Percentiles rank a stretch among this genome's conserved stretches.
phyloP scores from a whole-genome alignment of 1,140 invertebrate genomes.

The Drosophila sechellia region DNA sequence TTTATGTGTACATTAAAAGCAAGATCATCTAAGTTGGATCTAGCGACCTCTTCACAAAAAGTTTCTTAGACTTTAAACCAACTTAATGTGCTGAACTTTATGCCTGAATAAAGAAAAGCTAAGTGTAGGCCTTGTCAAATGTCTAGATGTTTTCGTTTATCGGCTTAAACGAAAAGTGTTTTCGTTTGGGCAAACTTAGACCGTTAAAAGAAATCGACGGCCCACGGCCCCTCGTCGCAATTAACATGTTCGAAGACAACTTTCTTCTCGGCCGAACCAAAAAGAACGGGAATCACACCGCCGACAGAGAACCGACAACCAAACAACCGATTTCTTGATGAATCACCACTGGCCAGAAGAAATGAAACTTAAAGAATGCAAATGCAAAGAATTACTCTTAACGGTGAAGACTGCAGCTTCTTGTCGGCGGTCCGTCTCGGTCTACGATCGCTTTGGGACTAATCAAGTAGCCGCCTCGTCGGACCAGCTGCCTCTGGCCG shows the following conservation, averaged over 20 bases:
- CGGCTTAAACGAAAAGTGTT: background rate
- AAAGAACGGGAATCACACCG: conserved; percentile 18
- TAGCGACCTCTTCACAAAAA: background rate
- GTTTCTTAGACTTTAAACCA: background rate
- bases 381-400: conserved; percentile 32
- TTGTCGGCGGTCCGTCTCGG: conserved; percentile 16
- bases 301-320: background rate
- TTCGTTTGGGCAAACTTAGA: conserved; percentile 12
- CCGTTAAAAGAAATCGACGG: conserved; percentile 51
- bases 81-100: background rate
- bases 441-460: conserved; percentile 56
- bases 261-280: conserved; percentile 52
- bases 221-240: conserved; percentile 40
- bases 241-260: conserved; percentile 75
- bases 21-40: background rate
- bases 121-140: background rate
- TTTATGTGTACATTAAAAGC: too few species aligned
- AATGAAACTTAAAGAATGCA: conserved; percentile 34
- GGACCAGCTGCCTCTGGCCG: background rate
- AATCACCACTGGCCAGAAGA: conserved; percentile 32
- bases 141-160: background rate
- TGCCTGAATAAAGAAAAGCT: background rate
- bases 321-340: conserved; percentile 34
- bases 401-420: conserved; percentile 4
- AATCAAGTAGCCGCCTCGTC: conserved; percentile 54